Conservation (phyloP, 2,888 invertebrate species). For the Hirtodrosophila histrioides region DNA sequence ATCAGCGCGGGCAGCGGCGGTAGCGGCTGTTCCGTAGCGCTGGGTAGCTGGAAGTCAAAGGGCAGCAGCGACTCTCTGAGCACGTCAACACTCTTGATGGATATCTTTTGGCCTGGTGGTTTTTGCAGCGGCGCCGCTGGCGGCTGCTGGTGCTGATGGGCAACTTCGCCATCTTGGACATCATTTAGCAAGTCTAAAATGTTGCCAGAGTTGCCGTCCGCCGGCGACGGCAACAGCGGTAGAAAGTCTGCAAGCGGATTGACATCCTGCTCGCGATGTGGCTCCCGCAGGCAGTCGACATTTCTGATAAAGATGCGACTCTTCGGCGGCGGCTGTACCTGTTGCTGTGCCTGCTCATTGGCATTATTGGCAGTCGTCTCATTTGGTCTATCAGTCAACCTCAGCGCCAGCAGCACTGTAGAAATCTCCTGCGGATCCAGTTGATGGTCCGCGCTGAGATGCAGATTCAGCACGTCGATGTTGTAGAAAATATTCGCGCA, state of each 20-base stretch:
- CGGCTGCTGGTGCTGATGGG: constrained; percentile 13
- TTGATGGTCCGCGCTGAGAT: constrained; percentile 89
- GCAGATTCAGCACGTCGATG: constrained; percentile 87
- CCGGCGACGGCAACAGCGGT: constrained; percentile 39
- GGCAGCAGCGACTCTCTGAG: constrained; percentile 80
- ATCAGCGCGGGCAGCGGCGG: constrained; percentile 24
- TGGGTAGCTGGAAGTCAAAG: constrained; percentile 71
- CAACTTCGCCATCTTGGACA: constrained; percentile 25
- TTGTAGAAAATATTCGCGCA: constrained; percentile 88
- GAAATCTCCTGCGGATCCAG: constrained; percentile 84
- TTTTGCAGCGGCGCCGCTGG: constrained; percentile 17
- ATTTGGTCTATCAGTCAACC: constrained; percentile 16
- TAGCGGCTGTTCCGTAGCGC: constrained; percentile 17
- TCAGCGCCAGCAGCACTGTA: constrained; percentile 28
- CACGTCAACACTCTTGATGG: constrained; percentile 83
- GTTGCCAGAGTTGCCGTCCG: constrained; percentile 37
- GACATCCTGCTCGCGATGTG: constrained; percentile 58
- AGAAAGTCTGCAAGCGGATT: constrained; percentile 48
- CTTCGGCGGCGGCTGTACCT: constrained; percentile 48
- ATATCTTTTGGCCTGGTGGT: constrained; percentile 80
- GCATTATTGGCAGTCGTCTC: constrained; percentile 19
- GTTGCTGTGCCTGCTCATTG: constrained; percentile 17
- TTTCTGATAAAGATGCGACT: constrained; percentile 83
- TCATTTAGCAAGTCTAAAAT: constrained; percentile 54
- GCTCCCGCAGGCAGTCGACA: constrained; percentile 82